Percentiles rank a stretch among this genome's conserved stretches.
phyloP scores from a whole-genome alignment of 2,113 vertebrate genomes.

The Calidris pygmaea region DNA sequence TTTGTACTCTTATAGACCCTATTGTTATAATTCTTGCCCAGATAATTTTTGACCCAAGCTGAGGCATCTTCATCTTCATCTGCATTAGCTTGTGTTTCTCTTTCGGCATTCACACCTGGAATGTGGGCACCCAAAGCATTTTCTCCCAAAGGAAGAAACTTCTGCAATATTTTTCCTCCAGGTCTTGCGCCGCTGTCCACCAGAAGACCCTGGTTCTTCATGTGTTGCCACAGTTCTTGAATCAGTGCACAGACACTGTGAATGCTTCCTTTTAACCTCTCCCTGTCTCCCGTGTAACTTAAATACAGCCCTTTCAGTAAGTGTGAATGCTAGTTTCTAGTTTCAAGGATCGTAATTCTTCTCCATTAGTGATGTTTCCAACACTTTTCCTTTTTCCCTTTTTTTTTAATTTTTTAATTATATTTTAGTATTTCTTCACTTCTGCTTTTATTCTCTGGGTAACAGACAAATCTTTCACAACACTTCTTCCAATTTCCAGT shows the following conservation, averaged over 20 bases:
- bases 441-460: background rate
- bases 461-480: background rate
- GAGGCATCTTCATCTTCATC: background rate
- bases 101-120: background rate
- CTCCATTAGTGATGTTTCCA: background rate
- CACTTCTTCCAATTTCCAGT: background rate
- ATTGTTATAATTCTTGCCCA: background rate
- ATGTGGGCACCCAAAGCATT: background rate
- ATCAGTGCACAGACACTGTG: rapidly evolving
- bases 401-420: background rate
- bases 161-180: background rate
- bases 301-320: background rate
- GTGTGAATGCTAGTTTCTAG: background rate
- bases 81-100: background rate
- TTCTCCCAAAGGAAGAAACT: background rate
- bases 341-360: background rate
- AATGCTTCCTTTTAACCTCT: background rate
- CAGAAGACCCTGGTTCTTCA: background rate
- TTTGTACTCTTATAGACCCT: background rate
- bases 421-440: background rate
- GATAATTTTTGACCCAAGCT: background rate
- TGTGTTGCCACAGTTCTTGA: background rate
- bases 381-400: background rate
- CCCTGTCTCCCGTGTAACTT: background rate
- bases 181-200: background rate